Evolutionary conservation across 2,888 invertebrate species (phyloP), one percentile per base, ranked within the genome.

Genomic region (Noctua comes): DNA sequence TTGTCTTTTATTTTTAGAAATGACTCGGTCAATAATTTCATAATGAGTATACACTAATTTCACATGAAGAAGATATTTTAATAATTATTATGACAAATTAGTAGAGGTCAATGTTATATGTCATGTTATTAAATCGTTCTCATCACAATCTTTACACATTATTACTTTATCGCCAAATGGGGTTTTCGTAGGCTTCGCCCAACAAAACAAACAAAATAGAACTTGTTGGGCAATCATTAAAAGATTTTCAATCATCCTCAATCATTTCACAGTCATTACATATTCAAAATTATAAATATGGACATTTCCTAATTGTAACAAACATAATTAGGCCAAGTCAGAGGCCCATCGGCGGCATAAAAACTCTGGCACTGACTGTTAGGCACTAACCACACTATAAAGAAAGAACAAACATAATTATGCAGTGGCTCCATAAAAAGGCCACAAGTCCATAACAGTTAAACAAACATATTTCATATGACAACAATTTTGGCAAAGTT

Each of bases 1-100:
- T n/a, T 31, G 11, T 57, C 31, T 51, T 69, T 68, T 83, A 83
- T 77, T 71, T 81, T 71, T 71, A 68, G 71, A 83, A 77, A 71
- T 81, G 24, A 83, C 71, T 82, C 27, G 1, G 24, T 11, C 27
- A 43, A 48, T 43, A n/a, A 65, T 65, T 64, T 69, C 1, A 21
- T 40, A n/a, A 31, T 21, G 27, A 27, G 24, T 54, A 40, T 16
- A n/a, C 0, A 51, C 6, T 69, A 48, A 2, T 13, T 6, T 16
- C 40, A 40, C 40, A 24, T 66, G 43, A 7, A n/a, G n/a, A n/a
- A n/a, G 18, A 75, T 46, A n/a, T n/a, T n/a, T n/a, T n/a, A n/a
- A n/a, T n/a, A n/a, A n/a, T n/a, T n/a, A n/a, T n/a, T n/a, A n/a
- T n/a, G 36, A 27, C 11, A 70, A 69, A 74, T 51, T 24, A 70